Conservation (phyloP, 2,888 invertebrate genomes). For the Pristionchus mayeri region DNA sequence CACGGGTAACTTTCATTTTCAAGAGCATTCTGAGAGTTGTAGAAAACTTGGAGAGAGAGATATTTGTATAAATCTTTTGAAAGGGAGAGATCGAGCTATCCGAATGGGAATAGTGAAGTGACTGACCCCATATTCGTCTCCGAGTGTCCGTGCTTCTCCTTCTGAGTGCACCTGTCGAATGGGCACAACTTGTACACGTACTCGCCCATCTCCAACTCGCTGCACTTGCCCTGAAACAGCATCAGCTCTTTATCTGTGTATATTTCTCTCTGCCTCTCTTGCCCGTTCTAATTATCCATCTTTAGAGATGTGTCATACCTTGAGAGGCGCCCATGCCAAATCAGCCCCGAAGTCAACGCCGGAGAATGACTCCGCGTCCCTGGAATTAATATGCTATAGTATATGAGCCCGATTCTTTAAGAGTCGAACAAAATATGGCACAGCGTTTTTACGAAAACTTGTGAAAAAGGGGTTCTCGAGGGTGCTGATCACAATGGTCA, state of each 20-base stretch:
- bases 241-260: too few species aligned
- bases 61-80: too few species aligned
- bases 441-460: too few species aligned
- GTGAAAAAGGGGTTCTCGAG: too few species aligned
- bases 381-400: too few species aligned
- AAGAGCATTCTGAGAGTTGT: too few species aligned
- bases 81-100: neutral
- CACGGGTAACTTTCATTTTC: too few species aligned
- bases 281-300: too few species aligned
- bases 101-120: neutral
- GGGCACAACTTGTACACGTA: conserved; percentile 89
- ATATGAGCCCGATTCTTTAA: too few species aligned
- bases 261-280: neutral
- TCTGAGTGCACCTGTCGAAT: conserved; percentile 78
- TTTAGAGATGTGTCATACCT: conserved; percentile 75
- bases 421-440: too few species aligned
- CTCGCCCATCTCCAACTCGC: conserved; percentile 90
- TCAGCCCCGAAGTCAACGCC: conserved; percentile 91
- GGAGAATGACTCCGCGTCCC: conserved; percentile 77
- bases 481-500: too few species aligned
- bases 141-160: conserved; percentile 88
- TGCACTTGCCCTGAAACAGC: conserved; percentile 87
- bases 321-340: conserved; percentile 89
- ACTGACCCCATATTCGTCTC: conserved; percentile 83
- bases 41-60: too few species aligned